Conservation (phyloP, 2,888 invertebrate genomes). For the Cheilosia urbana region DNA sequence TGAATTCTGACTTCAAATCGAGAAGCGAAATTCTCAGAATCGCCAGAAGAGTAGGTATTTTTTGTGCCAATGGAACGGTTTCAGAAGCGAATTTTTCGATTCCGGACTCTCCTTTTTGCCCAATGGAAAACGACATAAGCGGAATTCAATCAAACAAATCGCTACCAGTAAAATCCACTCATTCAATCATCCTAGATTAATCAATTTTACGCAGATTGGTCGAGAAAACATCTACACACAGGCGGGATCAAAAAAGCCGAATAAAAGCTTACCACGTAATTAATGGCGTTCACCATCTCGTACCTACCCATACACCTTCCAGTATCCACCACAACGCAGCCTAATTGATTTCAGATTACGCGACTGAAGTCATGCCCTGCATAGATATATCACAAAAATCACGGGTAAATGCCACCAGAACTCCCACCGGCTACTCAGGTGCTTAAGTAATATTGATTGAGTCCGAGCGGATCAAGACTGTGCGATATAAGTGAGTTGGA, state of each 20-base stretch:
- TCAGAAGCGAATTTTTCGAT: no score
- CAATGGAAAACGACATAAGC: no score
- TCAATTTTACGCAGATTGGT: constrained; percentile 27
- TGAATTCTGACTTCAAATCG: no score
- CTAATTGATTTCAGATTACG: constrained; percentile 41
- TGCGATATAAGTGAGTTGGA: background rate
- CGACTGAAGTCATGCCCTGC: background rate
- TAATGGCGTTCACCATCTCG: constrained; percentile 1
- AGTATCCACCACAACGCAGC: background rate
- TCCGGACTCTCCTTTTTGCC: no score
- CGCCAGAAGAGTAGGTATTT: no score
- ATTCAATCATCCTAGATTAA: constrained; percentile 39
- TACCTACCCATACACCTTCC: background rate
- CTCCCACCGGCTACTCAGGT: constrained; percentile 3
- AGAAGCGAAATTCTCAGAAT: no score
- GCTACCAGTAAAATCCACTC: constrained; percentile 23
- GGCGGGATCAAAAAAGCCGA: background rate
- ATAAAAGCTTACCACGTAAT: constrained; percentile 40
- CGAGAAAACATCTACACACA: background rate
- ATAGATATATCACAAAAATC: background rate
- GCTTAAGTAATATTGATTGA: constrained; percentile 40
- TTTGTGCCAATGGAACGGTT: no score
- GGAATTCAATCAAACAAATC: constrained; percentile 39
- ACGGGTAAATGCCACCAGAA: background rate
- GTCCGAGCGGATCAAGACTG: constrained; percentile 1